Evolutionary conservation across 2,797 vertebrate species (phyloP), one percentile per base, ranked within the genome.

Genomic region (Harpagifer antarcticus): DNA sequence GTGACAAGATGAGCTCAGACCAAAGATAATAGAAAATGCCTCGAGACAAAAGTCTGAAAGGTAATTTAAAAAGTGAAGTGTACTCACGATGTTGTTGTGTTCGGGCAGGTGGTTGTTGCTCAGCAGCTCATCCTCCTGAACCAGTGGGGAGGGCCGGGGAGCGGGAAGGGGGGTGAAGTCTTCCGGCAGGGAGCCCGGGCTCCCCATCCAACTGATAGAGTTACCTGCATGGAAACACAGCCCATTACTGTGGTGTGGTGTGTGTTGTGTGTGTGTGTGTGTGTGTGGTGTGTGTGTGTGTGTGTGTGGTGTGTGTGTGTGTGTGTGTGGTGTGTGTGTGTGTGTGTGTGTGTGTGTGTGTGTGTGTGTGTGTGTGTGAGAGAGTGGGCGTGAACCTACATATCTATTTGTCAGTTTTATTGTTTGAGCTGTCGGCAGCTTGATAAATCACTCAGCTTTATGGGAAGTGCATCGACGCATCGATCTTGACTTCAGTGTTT

Each of bases 191-290:
- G 88, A 89, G 48, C 83, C 80, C 3, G 91, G 84, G 74, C 79
- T 92, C 45, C 93, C 94, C 92, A 95, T 93, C 84, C 91, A 92
- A 48, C 88, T 93, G 85, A 95, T 95, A 17, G 95, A 88, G 70
- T 95, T 93, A 83, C 92, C 95, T 95, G 86, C 67, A 80, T 10
- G 50, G 48, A 84, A 17, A 92, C 71, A 89, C 68, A 83, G 54
- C 17, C 62, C 45, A 71, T 74, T 43, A 83, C n/a, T 80, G 40
- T 14, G 10, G 57, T 67, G 67, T 61, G 59, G 53, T 65, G 74
- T 66, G 62, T 60, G 47, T 57, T 53, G 62, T 79, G 59, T 53
- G 72, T 64, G 54, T 67, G 43, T 10, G 48, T 23, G 37, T 42
- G 19, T 47, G 17, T 43, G 33, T 72, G 68, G 48, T 45, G 58